These are phyloP conservation scores for Aurelia sp. DNA, from an alignment of 30 jellyfish, hydroid and myxozoan genomes.

Conservation along the genomic window DNA sequence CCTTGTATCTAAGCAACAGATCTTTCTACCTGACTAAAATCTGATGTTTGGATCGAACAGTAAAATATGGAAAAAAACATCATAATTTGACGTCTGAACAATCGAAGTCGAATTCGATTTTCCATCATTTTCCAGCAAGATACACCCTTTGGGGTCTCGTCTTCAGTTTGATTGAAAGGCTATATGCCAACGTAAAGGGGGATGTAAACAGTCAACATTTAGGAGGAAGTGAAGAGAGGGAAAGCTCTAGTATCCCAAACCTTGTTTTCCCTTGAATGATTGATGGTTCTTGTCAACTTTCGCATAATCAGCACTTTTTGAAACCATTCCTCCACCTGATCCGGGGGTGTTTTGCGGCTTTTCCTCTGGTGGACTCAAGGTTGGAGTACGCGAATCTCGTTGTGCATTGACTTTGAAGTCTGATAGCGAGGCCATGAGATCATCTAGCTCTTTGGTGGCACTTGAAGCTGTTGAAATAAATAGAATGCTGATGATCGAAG, in stretches of 20 bases:
- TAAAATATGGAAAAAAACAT: too few species aligned
- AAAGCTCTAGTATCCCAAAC: not conserved
- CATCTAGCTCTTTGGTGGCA: conserved; percentile 96
- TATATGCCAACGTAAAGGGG: too few species aligned
- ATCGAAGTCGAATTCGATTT: too few species aligned
- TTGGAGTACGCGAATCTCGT: conserved; percentile 67
- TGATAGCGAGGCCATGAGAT: conserved; percentile 97
- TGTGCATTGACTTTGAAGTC: conserved; percentile 86
- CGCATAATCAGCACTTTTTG: conserved; percentile 86
- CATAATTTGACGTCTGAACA: too few species aligned
- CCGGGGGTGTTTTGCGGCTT: not conserved
- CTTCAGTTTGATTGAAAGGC: too few species aligned
- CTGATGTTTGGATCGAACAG: too few species aligned
- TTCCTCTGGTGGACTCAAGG: conserved; percentile 23
- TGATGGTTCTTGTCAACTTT: conserved; percentile 78
- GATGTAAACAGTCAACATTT: too few species aligned
- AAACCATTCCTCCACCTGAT: conserved; percentile 51
- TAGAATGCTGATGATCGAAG: not conserved
- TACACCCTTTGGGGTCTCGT: too few species aligned
- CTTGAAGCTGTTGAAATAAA: conserved; percentile 81
- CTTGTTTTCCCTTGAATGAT: conserved; percentile 63
- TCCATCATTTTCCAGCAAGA: too few species aligned
- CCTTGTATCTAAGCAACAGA: too few species aligned
- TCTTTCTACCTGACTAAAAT: too few species aligned
- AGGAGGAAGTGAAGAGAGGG: too few species aligned